A percentile compares a stretch with the other conserved stretches of the same genome.
Evolutionary conservation across 2,113 vertebrate genomes (phyloP).

Genomic region (Hemichromis elongatus): DNA sequence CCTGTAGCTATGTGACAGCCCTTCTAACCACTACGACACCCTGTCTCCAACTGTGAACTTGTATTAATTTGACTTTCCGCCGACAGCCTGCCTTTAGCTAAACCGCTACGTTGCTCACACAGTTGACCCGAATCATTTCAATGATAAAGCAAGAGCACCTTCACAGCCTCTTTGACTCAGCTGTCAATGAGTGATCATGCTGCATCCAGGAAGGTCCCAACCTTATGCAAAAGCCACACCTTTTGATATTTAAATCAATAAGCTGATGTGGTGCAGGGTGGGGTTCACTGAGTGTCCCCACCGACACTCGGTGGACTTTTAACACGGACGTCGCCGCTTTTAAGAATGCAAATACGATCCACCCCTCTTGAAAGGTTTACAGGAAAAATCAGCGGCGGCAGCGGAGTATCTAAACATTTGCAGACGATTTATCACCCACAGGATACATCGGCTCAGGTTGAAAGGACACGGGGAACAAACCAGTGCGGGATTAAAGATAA

Average conservation of each 20-base stretch:
- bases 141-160: conserved; percentile 51
- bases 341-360: conserved; percentile 69
- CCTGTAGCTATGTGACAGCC: neutral
- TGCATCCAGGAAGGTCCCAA: conserved; percentile 22
- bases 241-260: conserved; percentile 74
- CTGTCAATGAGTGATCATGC: conserved; percentile 49
- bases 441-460: conserved; percentile 52
- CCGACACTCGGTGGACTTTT: conserved; percentile 65
- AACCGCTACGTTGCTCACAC: neutral
- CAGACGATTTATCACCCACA: conserved; percentile 65
- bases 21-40: neutral
- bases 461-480: conserved; percentile 65
- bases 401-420: conserved; percentile 67
- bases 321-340: conserved; percentile 42
- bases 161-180: conserved; percentile 24
- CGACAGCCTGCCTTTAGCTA: neutral
- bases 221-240: conserved; percentile 48
- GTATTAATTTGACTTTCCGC: neutral
- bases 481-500: conserved; percentile 70
- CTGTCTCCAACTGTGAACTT: neutral
- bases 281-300: conserved; percentile 24
- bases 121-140: conserved; percentile 41
- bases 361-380: conserved; percentile 62
- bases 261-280: neutral
- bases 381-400: conserved; percentile 65